These are phyloP conservation scores for Macrotis lagotis DNA, from an alignment of 2,113 vertebrate genomes.

Conservation along the genomic window DNA sequence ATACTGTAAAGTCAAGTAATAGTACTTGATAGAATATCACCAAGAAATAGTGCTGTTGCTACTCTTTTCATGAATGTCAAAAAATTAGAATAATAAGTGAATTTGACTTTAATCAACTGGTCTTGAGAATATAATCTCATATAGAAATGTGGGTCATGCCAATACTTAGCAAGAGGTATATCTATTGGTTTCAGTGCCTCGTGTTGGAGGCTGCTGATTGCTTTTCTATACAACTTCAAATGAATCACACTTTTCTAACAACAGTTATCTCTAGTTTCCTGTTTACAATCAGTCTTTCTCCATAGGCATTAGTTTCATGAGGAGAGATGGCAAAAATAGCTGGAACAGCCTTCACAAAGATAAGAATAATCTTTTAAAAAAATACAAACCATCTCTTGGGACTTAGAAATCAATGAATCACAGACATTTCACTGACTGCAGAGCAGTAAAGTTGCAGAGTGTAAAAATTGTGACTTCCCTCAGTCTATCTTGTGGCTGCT, in stretches of 20 bases:
- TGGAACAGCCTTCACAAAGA: conserved; percentile 46
- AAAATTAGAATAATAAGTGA: background rate
- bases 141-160: background rate
- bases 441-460: background rate
- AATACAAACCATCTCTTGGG: conserved; percentile 2
- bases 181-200: background rate
- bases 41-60: background rate
- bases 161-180: background rate
- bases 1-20: background rate
- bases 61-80: background rate
- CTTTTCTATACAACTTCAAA: conserved; percentile 34
- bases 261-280: background rate
- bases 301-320: background rate
- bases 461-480: background rate
- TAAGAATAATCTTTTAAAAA: conserved; percentile 59
- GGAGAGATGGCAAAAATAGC: background rate
- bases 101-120: background rate
- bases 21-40: background rate
- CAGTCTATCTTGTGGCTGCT: background rate
- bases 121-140: background rate
- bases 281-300: conserved; percentile 26
- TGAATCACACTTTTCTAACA: conserved; percentile 34
- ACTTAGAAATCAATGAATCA: conserved; percentile 56
- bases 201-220: background rate
- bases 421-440: background rate